Base-by-base conservation (phyloP, 2,797 vertebrate species). In the Iguana delicatissima region DNA sequence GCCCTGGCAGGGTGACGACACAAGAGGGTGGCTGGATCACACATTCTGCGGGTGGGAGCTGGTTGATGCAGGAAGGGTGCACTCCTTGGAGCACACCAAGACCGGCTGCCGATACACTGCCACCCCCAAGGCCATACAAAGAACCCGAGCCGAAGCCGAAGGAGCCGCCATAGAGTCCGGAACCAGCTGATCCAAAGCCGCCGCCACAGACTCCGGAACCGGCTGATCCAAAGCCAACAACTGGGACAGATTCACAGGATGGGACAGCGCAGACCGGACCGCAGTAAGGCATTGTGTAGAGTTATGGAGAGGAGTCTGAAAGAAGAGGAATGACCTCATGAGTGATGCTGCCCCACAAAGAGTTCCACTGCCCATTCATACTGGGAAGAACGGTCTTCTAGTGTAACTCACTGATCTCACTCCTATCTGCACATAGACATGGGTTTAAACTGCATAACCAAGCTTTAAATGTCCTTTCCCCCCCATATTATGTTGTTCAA, bases 81-180 rank as follows among this genome's bases (percentile, higher is more conserved):
- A 55, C 24, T 22, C 85, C 69, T 38, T 38, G 32, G 22, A 86
- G 14, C 13, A 42, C 46, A 10, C 85, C 84, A 0, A 86, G 22
- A 3, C 77, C 42, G 1, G 0, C 62, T 0, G 76, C 55, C 1
- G 5, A n/a, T 57, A 5, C 4, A 14, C 20, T 1, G 13, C 22
- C 2, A 13, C 18, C 80, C 3, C 82, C 64, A 12, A 6, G 1
- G 13, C 84, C 64, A 4, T 14, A 72, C 2, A 50, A 14, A 22
- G 50, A 62, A 1, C 73, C 82, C 8, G 14, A 42, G 22, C 32
- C n/a, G 0, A 18, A 38, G 74, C 72, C 84, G 26, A 22, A 3
- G n/a, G 50, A 32, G 0, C 8, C 8, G 13, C 84, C 69, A 2
- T 10, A n/a, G 20, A 2, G 2, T 22, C 67, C 46, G 24, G 42